Evolutionary conservation across 2,797 vertebrate species (phyloP).

Genomic region (Rhinophrynus dorsalis): DNA sequence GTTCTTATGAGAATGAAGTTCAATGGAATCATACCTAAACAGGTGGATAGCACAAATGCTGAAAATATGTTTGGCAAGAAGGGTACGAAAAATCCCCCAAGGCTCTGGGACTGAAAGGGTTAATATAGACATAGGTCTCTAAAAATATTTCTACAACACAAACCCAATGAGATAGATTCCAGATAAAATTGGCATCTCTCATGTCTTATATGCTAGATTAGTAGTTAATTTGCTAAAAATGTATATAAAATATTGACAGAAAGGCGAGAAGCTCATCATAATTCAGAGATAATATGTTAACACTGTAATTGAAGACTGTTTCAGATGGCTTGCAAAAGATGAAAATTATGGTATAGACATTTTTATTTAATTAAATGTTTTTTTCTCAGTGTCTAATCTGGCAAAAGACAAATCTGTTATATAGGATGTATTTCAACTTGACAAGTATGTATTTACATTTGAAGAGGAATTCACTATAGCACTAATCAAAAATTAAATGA

Average conservation of each 20-base stretch:
- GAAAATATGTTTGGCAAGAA: too few species aligned
- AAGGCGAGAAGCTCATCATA: constrained; percentile 59
- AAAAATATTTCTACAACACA: too few species aligned
- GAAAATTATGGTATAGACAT: constrained; percentile 23
- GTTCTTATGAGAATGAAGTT: too few species aligned
- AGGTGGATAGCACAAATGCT: too few species aligned
- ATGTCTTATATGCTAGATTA: constrained; percentile 46
- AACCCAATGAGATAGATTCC: too few species aligned
- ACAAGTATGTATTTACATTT: constrained; percentile 27
- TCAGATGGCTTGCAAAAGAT: constrained; percentile 20
- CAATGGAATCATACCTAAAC: too few species aligned
- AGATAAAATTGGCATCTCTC: too few species aligned
- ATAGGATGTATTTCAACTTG: constrained; percentile 19
- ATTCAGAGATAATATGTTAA: constrained; percentile 58
- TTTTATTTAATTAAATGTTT: constrained; percentile 35
- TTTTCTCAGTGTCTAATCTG: constrained; percentile 20
- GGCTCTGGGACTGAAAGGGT: too few species aligned
- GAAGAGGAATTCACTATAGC: background rate
- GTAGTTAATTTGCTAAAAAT: constrained; percentile 61
- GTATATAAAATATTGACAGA: constrained; percentile 55
- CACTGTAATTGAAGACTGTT: constrained; percentile 46
- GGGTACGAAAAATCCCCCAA: too few species aligned
- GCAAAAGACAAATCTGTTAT: constrained; percentile 9
- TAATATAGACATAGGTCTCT: too few species aligned
- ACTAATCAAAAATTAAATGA: constrained; percentile 4